phyloP scores from a whole-genome alignment of 2,113 vertebrate genomes.

The Lamprologus sp. region DNA sequence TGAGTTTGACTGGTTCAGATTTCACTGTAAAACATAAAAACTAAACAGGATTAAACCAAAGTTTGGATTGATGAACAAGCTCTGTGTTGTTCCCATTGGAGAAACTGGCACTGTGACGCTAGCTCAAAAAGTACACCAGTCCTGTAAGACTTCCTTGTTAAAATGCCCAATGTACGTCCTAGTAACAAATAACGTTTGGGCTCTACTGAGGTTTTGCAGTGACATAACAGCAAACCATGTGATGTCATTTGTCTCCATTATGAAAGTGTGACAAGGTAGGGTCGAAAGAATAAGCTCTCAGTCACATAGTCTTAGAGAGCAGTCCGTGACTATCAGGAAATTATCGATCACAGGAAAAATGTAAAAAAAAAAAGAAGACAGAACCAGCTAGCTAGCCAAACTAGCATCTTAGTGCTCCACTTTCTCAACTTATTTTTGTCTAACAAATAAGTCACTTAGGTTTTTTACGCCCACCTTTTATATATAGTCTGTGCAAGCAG shows the following conservation, averaged over 20 bases:
- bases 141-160: background rate
- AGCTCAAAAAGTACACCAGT: background rate
- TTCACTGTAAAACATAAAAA: background rate
- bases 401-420: background rate
- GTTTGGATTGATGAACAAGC: background rate
- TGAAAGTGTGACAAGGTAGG: background rate
- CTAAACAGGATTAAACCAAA: background rate
- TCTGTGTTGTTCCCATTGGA: background rate
- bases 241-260: background rate
- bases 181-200: background rate
- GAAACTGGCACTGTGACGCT: background rate
- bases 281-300: background rate
- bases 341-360: background rate
- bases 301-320: background rate
- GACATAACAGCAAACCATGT: background rate
- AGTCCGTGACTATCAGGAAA: background rate
- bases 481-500: background rate
- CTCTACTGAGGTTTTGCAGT: background rate
- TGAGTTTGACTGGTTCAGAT: background rate
- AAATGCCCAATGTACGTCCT: background rate
- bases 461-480: background rate
- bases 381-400: background rate
- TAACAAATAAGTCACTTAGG: background rate
- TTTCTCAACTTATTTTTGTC: background rate
- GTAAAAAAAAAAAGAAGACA: background rate